Conservation (phyloP, 2,888 invertebrate genomes). For the Lithophane ornitopus region DNA sequence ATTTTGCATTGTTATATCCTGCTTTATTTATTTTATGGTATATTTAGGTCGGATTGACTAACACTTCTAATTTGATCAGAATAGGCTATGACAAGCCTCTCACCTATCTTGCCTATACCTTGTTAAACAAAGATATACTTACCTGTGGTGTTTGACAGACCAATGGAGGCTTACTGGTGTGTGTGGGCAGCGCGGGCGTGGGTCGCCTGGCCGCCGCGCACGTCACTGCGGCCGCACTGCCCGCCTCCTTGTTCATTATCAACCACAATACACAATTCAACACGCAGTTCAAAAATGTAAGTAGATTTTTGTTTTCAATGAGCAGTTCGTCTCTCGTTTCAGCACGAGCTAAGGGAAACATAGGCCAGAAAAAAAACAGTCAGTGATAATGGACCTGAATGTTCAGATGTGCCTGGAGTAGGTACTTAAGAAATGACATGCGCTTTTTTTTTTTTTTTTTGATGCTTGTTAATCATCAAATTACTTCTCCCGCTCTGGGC, state of each 20-base stretch:
- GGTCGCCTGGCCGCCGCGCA: constrained; percentile 95
- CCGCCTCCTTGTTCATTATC: constrained; percentile 90
- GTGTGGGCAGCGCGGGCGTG: constrained; percentile 95
- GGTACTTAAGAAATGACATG: background rate
- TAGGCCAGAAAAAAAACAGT: background rate
- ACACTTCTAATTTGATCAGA: background rate
- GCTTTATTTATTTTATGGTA: background rate
- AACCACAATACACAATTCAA: constrained; percentile 91
- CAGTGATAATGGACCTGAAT: background rate
- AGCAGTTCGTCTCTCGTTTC: background rate
- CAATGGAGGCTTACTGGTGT: constrained; percentile 91
- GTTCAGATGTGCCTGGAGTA: background rate
- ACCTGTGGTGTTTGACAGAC: constrained; percentile 64
- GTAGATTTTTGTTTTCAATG: constrained; percentile 23
- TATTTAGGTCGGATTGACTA: background rate
- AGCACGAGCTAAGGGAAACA: background rate
- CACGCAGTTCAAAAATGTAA: constrained; percentile 94
- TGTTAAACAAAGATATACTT: background rate
- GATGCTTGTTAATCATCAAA: too few species aligned
- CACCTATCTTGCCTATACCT: background rate
- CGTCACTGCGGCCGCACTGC: constrained; percentile 93
- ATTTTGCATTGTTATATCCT: constrained; percentile 31
- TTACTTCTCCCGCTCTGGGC: too few species aligned
- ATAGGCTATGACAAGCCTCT: too few species aligned
- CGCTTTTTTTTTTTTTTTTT: too few species aligned